These are phyloP conservation scores for Natator depressus DNA, from an alignment of 2,113 vertebrate species.

Conservation along the genomic window DNA sequence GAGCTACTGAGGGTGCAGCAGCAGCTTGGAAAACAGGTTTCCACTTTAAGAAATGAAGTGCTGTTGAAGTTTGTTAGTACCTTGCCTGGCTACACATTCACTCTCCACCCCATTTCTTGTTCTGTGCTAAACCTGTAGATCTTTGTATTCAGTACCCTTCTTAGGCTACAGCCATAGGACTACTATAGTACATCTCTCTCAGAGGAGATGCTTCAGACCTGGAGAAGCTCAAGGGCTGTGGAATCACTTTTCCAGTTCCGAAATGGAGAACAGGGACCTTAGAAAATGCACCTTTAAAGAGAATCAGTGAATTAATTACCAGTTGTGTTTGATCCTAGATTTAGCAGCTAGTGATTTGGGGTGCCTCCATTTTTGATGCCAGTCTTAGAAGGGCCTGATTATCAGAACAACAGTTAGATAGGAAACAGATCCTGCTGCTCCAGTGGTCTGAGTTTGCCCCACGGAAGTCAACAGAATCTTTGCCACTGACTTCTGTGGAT, in stretches of 20 bases:
- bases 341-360: background rate
- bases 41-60: too few species aligned
- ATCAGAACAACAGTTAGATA: background rate
- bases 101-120: too few species aligned
- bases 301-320: background rate
- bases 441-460: background rate
- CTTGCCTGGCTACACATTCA: too few species aligned
- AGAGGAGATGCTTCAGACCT: background rate
- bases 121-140: background rate
- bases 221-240: background rate
- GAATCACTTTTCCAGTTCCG: background rate
- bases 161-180: background rate
- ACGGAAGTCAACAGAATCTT: background rate
- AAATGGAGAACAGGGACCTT: background rate
- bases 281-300: background rate
- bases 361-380: background rate
- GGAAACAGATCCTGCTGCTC: background rate
- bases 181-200: background rate
- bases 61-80: too few species aligned
- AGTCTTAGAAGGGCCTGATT: background rate
- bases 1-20: too few species aligned
- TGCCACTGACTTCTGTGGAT: background rate
- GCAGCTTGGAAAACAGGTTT: too few species aligned
- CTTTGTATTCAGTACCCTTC: background rate
- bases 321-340: background rate